Percentiles rank a stretch among this genome's conserved stretches.
These are phyloP conservation scores for Python bivittatus DNA, from an alignment of 2,113 vertebrate genomes.

Conservation along the genomic window DNA sequence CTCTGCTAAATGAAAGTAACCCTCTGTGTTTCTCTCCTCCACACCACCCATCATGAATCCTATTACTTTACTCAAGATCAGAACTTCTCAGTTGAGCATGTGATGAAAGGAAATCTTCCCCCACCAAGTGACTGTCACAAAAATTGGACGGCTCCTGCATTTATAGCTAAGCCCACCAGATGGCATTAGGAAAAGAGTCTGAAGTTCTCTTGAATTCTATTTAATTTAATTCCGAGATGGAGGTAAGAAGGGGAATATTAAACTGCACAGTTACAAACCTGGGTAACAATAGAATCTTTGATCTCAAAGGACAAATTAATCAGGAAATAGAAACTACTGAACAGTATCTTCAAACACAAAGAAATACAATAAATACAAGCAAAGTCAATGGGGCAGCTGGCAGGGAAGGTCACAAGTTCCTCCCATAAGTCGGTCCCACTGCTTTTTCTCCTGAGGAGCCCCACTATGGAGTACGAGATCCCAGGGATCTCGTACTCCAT, in stretches of 20 bases:
- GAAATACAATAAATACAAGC: not conserved
- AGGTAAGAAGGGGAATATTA: not conserved
- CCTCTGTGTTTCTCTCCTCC: not conserved
- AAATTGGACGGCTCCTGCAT: not conserved
- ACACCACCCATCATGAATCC: not conserved
- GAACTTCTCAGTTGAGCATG: slow-evolving; percentile 18
- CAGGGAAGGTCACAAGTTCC: no score
- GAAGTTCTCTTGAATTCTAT: rapidly evolving
- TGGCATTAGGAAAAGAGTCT: slow-evolving; percentile 47
- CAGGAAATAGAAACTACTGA: slow-evolving; percentile 7
- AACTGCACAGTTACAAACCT: not conserved
- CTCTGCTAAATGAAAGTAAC: not conserved
- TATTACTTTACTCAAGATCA: slow-evolving; percentile 41
- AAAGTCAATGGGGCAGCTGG: no score
- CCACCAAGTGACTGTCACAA: not conserved
- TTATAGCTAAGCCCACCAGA: slow-evolving; percentile 45
- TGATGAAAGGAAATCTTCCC: not conserved
- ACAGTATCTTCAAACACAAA: slow-evolving; percentile 1
- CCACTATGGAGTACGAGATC: no score
- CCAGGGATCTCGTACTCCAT: no score
- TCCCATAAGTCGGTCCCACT: no score
- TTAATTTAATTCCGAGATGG: not conserved
- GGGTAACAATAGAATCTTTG: slow-evolving; percentile 1
- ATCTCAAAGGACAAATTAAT: slow-evolving; percentile 2
- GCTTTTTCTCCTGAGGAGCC: no score